phyloP scores from a whole-genome alignment of 2,888 invertebrate genomes.

The Stegophylla sp. region DNA sequence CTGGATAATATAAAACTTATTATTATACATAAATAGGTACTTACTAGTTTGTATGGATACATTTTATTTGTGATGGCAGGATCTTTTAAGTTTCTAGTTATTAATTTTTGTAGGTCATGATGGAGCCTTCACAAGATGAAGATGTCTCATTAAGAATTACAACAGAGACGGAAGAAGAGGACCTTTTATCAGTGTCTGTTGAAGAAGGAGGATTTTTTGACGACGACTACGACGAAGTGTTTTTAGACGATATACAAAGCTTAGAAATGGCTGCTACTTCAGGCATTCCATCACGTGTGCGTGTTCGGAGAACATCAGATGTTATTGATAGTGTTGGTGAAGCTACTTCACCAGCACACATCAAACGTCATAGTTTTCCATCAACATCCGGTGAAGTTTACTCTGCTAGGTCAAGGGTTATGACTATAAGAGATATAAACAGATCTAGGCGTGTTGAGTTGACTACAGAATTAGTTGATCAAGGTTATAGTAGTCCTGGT shows the following conservation, averaged over 20 bases:
- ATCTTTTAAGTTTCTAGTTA: too few relatives aligned
- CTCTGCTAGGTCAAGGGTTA: constrained; percentile 42
- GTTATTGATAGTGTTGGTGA: constrained; percentile 62
- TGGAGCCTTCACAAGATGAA: constrained; percentile 36
- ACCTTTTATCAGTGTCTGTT: constrained; percentile 14
- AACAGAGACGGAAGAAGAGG: constrained; percentile 17
- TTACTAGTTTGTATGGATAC: too few relatives aligned
- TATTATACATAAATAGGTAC: too few relatives aligned
- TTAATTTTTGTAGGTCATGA: constrained; percentile 31
- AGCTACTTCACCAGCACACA: constrained; percentile 32
- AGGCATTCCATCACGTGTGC: constrained; percentile 53
- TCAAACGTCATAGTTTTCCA: constrained; percentile 57
- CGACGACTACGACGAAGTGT: constrained; percentile 61
- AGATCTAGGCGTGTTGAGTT: constrained; percentile 45
- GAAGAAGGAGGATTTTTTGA: constrained; percentile 58
- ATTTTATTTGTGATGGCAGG: not conserved
- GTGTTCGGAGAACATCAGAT: constrained; percentile 62
- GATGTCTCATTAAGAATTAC: constrained; percentile 11
- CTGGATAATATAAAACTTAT: too few relatives aligned
- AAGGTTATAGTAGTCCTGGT: constrained; percentile 57
- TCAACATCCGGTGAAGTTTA: constrained; percentile 43
- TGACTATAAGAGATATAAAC: constrained; percentile 9
- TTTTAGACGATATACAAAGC: constrained; percentile 61
- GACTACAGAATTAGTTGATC: constrained; percentile 29
- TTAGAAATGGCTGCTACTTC: constrained; percentile 47